Base-by-base conservation (phyloP, 1,140 invertebrate genomes). In the Marisa cornuarietis region DNA sequence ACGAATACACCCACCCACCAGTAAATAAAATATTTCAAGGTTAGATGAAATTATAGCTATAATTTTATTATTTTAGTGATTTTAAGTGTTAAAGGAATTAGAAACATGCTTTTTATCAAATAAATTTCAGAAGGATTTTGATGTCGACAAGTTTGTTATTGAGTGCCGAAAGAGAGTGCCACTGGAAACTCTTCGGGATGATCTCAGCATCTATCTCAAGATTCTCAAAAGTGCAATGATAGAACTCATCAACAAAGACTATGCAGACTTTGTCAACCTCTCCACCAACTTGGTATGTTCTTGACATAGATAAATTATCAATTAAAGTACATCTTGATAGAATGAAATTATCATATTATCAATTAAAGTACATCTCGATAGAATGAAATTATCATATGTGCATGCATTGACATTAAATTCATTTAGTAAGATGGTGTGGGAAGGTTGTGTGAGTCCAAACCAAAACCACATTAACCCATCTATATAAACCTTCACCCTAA, bases 201-300 rank as follows among this genome's bases (percentile, higher is more conserved):
- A 99, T 91, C 92, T 99, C 61, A 95, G 95, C 20, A 91, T 96
- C 49, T 98, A 98, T 89, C 91, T 98, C 54, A 98, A 98, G 92
- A 94, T 96, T 20, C 91, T 99, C 10, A 92, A 96, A 84, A 95
- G 96, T 83, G 95, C 97, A 4, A 97, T 99, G 95, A 96, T 99
- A 82, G 97, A 99, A 91, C 92, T 99, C 0, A 98, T 99, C 79
- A 99, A 99, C 91, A 96, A 97, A 90, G 97, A 99, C 89, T 99
- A 99, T 92, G 95, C 95, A 7, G 97, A 99, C 91, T 99, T 99
- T 93, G 96, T 99, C 13, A 98, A 97, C 92, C 91, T 99, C 63
- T 98, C 97, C 52, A 96, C 96, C 31, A 98, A 97, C 91, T 92
- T 99, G 81, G 96, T 93, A 84, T 80, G 82, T 84, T 65, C 11